Evolutionary conservation across 2,888 invertebrate genomes (phyloP), one percentile per base, ranked within the genome.

Genomic region (Coelinius sp.): DNA sequence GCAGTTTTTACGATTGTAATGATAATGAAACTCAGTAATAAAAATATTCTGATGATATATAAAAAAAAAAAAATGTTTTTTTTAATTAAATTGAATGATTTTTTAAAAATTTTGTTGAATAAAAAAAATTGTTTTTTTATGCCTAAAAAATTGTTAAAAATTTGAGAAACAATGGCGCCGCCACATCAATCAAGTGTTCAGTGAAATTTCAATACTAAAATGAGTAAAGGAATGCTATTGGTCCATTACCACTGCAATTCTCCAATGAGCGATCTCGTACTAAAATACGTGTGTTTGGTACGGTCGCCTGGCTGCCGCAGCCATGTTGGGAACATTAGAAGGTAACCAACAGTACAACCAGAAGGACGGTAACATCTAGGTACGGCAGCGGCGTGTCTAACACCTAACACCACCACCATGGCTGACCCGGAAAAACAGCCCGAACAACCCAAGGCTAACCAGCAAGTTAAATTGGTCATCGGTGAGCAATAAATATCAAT

Each of bases 351-450:
- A 88, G 88, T 88, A 88, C 87, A 86, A 86, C 85, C 85, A 86
- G 87, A 84, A 87, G 85, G 88, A 88, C 86, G 88, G 89, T 85
- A 89, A 89, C 88, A 89, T 88, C 89, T 84, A 85, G 89, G 89
- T 88, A 87, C 88, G 88, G 88, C 86, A 88, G 87, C 86, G 88
- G 88, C 88, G 87, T 87, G 88, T 86, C 87, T 86, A 84, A 85
- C 86, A 84, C 84, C 85, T 86, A 88, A 84, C 92, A 92, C 91
- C 92, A 90, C 92, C 93, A 93, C 92, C 94, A 97, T 97, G 97
- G 96, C 96, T 94, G 97, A 97, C 94, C 94, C 96, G 92, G 96
- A 95, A 91, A 93, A 94, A 90, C 93, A 93, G 91, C 92, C 93
- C 88, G 92, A 92, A 90, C 91, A 91, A 89, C 89, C 92, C 90